A percentile compares a stretch with the other conserved stretches of the same genome.
Conservation (phyloP, 1,140 invertebrate genomes). For the Pemphigus obesinymphae region DNA sequence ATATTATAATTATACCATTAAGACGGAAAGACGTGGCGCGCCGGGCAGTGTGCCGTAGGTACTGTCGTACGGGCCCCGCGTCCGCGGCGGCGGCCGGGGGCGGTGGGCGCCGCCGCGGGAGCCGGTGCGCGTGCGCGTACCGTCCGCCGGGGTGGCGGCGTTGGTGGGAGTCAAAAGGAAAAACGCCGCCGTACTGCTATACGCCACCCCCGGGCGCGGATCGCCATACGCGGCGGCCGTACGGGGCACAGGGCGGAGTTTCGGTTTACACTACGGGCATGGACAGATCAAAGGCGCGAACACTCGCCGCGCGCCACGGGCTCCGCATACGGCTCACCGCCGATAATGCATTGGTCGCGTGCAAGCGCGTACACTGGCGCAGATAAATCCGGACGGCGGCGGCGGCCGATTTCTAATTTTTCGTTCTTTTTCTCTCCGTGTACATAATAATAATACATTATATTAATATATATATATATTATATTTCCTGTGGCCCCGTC, state of each 20-base stretch:
- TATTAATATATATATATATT: no score
- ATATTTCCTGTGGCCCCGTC: no score
- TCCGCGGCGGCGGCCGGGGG: neutral
- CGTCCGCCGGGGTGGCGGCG: neutral
- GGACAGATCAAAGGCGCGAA: neutral
- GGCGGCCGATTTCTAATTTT: constrained; percentile 12
- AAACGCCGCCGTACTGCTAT: neutral
- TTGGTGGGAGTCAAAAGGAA: neutral
- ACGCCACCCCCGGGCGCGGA: neutral
- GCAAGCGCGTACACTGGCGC: neutral
- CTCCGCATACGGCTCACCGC: neutral
- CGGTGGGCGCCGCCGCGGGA: neutral
- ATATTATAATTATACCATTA: no score
- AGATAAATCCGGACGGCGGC: neutral
- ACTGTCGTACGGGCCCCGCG: no score
- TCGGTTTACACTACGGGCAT: neutral
- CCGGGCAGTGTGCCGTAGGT: no score
- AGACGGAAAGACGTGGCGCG: no score
- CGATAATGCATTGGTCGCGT: neutral
- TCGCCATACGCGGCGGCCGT: neutral
- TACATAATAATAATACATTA: no score
- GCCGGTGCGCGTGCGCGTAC: neutral
- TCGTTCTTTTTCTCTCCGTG: neutral
- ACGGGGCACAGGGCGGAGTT: neutral
- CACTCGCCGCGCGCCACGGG: neutral